Percentiles rank a stretch among this genome's conserved stretches.
Evolutionary conservation across 1,140 invertebrate genomes (phyloP).

Genomic region (Calliopsis andreniformis): DNA sequence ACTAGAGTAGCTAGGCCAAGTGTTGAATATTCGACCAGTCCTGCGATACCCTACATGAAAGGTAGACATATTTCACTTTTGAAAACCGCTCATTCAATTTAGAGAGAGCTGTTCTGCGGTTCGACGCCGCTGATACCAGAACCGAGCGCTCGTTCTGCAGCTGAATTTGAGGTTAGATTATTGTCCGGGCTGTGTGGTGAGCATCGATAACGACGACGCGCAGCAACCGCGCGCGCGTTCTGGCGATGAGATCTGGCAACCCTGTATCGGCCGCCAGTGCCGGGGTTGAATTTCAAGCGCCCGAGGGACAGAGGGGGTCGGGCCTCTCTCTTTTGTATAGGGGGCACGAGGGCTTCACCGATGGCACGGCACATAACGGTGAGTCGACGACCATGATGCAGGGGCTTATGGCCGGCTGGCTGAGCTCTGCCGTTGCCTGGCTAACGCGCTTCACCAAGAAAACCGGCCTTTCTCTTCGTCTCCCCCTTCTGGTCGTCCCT

Average conservation of each 20-base stretch:
- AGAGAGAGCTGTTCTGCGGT: constrained; percentile 39
- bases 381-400: constrained; percentile 71
- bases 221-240: constrained; percentile 29
- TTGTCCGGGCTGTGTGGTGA: constrained; percentile 39
- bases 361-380: constrained; percentile 74
- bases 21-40: neutral
- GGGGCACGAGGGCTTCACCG: constrained; percentile 73
- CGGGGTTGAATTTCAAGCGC: constrained; percentile 79
- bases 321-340: constrained; percentile 75
- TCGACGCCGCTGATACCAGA: constrained; percentile 55
- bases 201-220: constrained; percentile 59
- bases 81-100: constrained; percentile 28
- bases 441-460: constrained; percentile 68
- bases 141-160: constrained; percentile 23
- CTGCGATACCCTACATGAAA: neutral
- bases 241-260: constrained; percentile 60
- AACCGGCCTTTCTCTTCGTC: constrained; percentile 70
- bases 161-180: constrained; percentile 56
- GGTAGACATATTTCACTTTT: neutral
- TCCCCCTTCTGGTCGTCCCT: constrained; percentile 16
- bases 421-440: constrained; percentile 56
- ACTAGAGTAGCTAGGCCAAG: neutral
- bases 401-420: constrained; percentile 62
- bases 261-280: constrained; percentile 58
- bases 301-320: constrained; percentile 73